Percentiles rank a stretch among this genome's conserved stretches.
Evolutionary conservation across 2,113 vertebrate genomes (phyloP).

Genomic region (Phoenicopterus ruber): DNA sequence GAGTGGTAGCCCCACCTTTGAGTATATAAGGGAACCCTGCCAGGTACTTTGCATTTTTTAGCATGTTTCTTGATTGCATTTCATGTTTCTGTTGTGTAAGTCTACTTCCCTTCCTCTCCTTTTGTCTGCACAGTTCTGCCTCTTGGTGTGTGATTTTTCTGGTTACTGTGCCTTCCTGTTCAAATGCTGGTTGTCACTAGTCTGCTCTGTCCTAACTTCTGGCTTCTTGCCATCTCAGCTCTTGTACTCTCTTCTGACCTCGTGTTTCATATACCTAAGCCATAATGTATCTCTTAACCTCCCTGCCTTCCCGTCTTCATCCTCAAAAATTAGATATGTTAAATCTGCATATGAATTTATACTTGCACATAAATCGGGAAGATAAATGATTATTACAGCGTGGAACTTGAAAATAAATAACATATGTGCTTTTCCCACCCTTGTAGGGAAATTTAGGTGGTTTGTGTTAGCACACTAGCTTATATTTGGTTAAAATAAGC

Average conservation of each 20-base stretch:
- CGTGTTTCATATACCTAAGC: background rate
- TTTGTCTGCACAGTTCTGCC: background rate
- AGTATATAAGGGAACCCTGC: background rate
- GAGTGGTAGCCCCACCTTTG: background rate
- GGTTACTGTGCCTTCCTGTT: background rate
- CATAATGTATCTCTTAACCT: background rate
- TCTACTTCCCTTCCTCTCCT: background rate
- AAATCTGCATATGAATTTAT: slow-evolving; percentile 15
- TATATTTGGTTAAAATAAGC: slow-evolving; percentile 46
- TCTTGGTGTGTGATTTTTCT: background rate
- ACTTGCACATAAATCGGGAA: background rate
- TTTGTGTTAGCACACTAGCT: background rate
- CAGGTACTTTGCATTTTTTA: background rate
- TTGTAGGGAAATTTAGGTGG: slow-evolving; percentile 3
- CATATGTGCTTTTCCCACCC: slow-evolving; percentile 4
- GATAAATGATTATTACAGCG: background rate
- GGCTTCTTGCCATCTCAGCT: background rate
- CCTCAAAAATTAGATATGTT: background rate
- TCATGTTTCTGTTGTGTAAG: background rate
- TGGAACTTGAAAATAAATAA: slow-evolving; percentile 19
- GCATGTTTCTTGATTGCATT: background rate
- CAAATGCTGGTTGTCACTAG: background rate
- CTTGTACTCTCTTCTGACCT: background rate
- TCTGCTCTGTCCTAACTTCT: background rate
- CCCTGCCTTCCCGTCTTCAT: background rate